Base-by-base conservation (phyloP, 2,888 invertebrate species). In the Penaeus monodon region DNA sequence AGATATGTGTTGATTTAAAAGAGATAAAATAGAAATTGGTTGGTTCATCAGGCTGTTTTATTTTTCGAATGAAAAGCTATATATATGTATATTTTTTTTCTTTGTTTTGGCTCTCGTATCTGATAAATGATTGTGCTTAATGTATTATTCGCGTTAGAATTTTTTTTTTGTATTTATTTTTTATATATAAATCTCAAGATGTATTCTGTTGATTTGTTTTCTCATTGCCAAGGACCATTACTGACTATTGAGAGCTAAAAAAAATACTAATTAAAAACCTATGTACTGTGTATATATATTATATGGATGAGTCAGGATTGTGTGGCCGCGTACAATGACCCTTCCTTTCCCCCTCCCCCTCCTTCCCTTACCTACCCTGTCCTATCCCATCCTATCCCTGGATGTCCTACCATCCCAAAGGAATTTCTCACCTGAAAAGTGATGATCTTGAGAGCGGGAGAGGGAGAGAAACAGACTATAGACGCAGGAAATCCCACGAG, bases 281-380 rank as follows among this genome's bases (percentile, higher is more conserved):
- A 82, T 82, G 70, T 82, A 82, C 63, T 70, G 70, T 82, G 63
- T 82, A 82, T 82, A 73, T 68, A 82, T 82, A 82, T 77, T 70
- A 73, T 82, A 70, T 77, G 73, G 68, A 57, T 57, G 82, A 82
- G 73, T 82, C 82, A 29, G 44, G 44, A 70, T 65, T 70, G 82
- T 70, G 82, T 65, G 73, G 82, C 81, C 29, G 81, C 44, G 81
- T 20, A 49, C 77, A 44, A 77, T 77, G 70, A 70, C 70, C n/a
- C 73, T 63, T 82, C 70, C 73, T 70, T 73, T 33, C 68, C 57
- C 57, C 57, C 38, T n/a, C 73, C 57, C 73, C 49, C 57, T 7
- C 73, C 73, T 74, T 73, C 63, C 57, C 73, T 29, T 38, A 29
- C 57, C 44, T 73, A 63, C 57, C 70, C 44, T 81, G 49, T 38